Base-by-base conservation (phyloP, 2,888 invertebrate species). In the Arge pagana region DNA sequence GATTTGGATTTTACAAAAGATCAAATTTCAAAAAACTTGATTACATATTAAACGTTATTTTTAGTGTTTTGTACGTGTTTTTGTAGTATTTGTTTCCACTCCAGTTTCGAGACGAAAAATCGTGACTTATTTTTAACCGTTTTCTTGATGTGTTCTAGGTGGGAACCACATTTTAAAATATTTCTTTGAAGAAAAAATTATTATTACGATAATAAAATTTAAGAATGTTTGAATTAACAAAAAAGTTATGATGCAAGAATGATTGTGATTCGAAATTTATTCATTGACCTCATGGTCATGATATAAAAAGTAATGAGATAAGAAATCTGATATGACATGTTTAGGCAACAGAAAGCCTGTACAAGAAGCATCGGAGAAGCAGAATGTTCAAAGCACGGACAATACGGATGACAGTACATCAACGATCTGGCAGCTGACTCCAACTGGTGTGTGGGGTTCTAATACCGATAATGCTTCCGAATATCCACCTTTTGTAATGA, bases 401-500 rank as follows among this genome's bases (percentile, higher is more conserved):
- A 59, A 57, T 61, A 37, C 43, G 55, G 63, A 58, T 61, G 70
- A 71, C 68, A 68, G 60, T 60, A 52, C 54, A 55, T 64, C 65
- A 61, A 59, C 64, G 58, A 59, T 65, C 51, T 76, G 76, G 76
- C 64, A 61, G 58, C 58, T 76, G 63, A 66, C 71, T 64, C 64
- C 70, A 58, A 65, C 64, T 48, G 72, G 65, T 58, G 62, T 65
- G 51, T 58, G 68, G 66, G 67, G 68, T 67, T 63, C 68, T 60
- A 70, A 70, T 67, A 63, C 65, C 57, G 68, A 73, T 63, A 65
- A 69, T 64, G 57, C 62, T 60, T 64, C 64, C 43, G 67, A 72
- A 61, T 70, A 72, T 64, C 76, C 76, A 62, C 61, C 70, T 63
- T 76, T 71, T 68, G 72, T 76, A 61, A 67, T 74, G 67, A 68